phyloP scores from a whole-genome alignment of 2,888 invertebrate genomes.

The Parthenolecanium corni region DNA sequence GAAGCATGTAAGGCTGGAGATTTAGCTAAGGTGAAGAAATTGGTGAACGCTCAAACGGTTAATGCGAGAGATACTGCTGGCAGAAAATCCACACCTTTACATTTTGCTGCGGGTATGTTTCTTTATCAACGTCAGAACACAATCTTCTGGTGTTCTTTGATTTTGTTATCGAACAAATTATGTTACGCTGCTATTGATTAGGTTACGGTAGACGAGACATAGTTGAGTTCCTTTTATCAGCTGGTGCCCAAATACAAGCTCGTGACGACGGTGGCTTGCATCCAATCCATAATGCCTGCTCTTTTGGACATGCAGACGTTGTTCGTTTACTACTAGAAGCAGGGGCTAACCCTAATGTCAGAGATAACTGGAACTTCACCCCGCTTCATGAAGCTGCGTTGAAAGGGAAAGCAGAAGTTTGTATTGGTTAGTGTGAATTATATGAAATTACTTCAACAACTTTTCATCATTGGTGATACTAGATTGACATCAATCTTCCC shows the following conservation, averaged over 20 bases:
- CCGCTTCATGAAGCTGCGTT: slow-evolving; percentile 92
- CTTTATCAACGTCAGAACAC: too few relatives aligned
- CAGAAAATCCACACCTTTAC: slow-evolving; percentile 89
- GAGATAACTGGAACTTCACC: slow-evolving; percentile 96
- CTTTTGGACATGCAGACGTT: slow-evolving; percentile 95
- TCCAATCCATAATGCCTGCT: slow-evolving; percentile 92
- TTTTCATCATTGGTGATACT: too few relatives aligned
- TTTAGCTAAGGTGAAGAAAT: slow-evolving; percentile 77
- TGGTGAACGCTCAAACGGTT: slow-evolving; percentile 80
- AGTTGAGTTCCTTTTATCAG: slow-evolving; percentile 77
- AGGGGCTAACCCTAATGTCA: slow-evolving; percentile 86
- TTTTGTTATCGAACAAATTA: too few relatives aligned
- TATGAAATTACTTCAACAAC: slow-evolving; percentile 2
- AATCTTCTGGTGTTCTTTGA: too few relatives aligned
- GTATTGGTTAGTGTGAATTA: slow-evolving; percentile 59
- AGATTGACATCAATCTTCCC: too few relatives aligned
- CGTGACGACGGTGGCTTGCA: slow-evolving; percentile 91
- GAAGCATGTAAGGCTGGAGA: slow-evolving; percentile 96
- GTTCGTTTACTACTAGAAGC: slow-evolving; percentile 77
- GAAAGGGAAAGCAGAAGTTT: slow-evolving; percentile 94
- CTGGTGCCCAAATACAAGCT: slow-evolving; percentile 90
- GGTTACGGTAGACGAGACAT: slow-evolving; percentile 94
- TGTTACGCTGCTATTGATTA: too few relatives aligned
- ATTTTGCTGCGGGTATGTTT: slow-evolving; percentile 99
- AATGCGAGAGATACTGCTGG: slow-evolving; percentile 95